These are phyloP conservation scores for Cyprinodon tularosa DNA, from an alignment of 2,113 vertebrate species.

Conservation along the genomic window DNA sequence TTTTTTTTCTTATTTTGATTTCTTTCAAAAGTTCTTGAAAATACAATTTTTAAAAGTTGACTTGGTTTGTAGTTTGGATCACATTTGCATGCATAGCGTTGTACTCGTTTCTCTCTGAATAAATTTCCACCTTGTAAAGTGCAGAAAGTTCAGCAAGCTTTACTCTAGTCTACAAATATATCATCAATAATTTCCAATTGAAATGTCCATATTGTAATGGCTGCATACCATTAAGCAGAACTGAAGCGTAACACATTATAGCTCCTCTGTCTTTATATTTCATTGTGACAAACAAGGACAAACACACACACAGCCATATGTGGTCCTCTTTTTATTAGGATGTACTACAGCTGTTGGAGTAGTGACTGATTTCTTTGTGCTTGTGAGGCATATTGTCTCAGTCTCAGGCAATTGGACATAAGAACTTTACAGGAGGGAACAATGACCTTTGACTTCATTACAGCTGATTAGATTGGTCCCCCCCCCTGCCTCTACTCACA, in stretches of 20 bases:
- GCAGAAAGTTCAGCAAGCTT: background rate
- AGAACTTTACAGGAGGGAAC: slow-evolving; percentile 69
- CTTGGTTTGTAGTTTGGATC: background rate
- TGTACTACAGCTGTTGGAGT: slow-evolving; percentile 34
- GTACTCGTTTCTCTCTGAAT: background rate
- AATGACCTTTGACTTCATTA: slow-evolving; percentile 77
- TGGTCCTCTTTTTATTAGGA: slow-evolving; percentile 45
- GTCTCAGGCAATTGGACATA: slow-evolving; percentile 51
- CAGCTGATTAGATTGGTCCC: slow-evolving; percentile 73
- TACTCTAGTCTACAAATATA: background rate
- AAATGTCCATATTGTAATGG: slow-evolving; percentile 1
- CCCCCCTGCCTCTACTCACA: background rate
- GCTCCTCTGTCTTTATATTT: slow-evolving; percentile 29
- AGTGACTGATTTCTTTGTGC: slow-evolving; percentile 37
- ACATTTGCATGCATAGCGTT: background rate
- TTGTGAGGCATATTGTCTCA: slow-evolving; percentile 36
- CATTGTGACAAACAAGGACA: slow-evolving; percentile 40
- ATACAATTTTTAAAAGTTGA: background rate
- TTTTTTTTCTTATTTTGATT: background rate
- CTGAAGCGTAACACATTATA: slow-evolving; percentile 26
- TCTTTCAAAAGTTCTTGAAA: background rate
- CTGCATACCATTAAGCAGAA: slow-evolving; percentile 8
- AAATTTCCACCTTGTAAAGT: background rate
- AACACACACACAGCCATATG: slow-evolving; percentile 1
- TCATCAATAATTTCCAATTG: background rate